Evolutionary conservation across 2,888 invertebrate genomes (phyloP).

Genomic region (Trisateles emortualis): DNA sequence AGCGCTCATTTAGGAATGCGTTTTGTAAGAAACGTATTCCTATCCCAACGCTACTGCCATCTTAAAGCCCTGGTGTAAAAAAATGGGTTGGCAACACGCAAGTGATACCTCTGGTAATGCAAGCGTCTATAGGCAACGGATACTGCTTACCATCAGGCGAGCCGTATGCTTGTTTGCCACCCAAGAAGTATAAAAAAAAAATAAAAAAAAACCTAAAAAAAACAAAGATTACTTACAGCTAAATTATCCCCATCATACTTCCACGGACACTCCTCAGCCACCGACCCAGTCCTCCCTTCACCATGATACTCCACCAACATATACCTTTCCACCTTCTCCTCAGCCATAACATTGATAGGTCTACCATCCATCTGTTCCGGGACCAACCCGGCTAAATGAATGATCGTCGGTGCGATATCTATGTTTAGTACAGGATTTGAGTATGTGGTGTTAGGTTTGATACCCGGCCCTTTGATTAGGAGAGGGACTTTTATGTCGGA

Average conservation of each 20-base stretch:
- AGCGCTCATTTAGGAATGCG: no score
- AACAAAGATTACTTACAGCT: slow-evolving; percentile 89
- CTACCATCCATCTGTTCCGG: slow-evolving; percentile 88
- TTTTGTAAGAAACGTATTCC: no score
- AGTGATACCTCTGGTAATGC: no score
- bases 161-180: no score
- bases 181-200: no score
- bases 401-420: slow-evolving; percentile 95
- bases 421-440: slow-evolving; percentile 89
- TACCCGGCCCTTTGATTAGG: slow-evolving; percentile 91
- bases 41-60: no score
- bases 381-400: slow-evolving; percentile 88
- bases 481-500: slow-evolving; percentile 95
- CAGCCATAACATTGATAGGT: slow-evolving; percentile 49
- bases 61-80: no score
- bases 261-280: slow-evolving; percentile 89
- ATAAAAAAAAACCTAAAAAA: no score
- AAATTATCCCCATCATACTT: slow-evolving; percentile 84
- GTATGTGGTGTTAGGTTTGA: slow-evolving; percentile 80
- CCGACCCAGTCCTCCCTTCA: slow-evolving; percentile 88
- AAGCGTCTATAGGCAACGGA: no score
- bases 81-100: no score
- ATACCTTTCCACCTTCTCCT: slow-evolving; percentile 62
- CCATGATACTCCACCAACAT: slow-evolving; percentile 94
- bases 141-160: no score